A percentile compares a stretch with the other conserved stretches of the same genome.
phyloP scores from a whole-genome alignment of 2,797 vertebrate genomes.

The Lepilemur ruficaudatus region DNA sequence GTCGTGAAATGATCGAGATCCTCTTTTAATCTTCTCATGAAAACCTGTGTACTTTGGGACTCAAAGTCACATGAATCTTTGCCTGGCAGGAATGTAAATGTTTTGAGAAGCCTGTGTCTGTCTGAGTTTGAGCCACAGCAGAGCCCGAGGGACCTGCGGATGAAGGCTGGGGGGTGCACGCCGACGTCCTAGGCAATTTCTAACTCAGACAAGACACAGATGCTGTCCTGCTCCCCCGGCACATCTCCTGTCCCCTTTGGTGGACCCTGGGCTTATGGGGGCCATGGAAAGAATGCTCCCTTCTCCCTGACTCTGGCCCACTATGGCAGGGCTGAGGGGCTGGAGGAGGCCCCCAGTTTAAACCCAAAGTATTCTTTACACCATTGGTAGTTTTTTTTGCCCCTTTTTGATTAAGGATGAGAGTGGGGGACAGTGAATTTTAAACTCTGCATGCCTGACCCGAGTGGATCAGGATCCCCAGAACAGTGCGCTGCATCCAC shows the following conservation, averaged over 20 bases:
- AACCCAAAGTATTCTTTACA: background rate
- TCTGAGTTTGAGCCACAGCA: constrained; percentile 71
- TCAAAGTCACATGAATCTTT: constrained; percentile 74
- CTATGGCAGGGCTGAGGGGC: accelerated
- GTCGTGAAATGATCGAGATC: constrained; percentile 50
- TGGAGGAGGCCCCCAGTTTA: background rate
- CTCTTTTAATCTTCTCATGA: constrained; percentile 66
- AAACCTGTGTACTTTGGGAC: constrained; percentile 74
- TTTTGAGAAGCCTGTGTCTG: constrained; percentile 79
- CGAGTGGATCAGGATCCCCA: background rate
- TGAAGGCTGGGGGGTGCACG: constrained; percentile 40
- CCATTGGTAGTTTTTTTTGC: accelerated
- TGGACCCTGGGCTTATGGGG: background rate
- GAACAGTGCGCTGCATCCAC: background rate
- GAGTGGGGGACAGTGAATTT: background rate
- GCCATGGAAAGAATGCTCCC: accelerated
- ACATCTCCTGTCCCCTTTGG: background rate
- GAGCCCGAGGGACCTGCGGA: constrained; percentile 26
- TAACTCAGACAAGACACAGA: constrained; percentile 35
- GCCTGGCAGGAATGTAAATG: constrained; percentile 81
- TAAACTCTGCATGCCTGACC: background rate
- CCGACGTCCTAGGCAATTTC: constrained; percentile 59
- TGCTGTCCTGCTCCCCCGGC: accelerated
- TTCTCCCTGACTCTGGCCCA: background rate
- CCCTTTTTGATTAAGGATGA: too few relatives aligned